Conservation (phyloP, 2,888 invertebrate species). For the Phalera bucephala region DNA sequence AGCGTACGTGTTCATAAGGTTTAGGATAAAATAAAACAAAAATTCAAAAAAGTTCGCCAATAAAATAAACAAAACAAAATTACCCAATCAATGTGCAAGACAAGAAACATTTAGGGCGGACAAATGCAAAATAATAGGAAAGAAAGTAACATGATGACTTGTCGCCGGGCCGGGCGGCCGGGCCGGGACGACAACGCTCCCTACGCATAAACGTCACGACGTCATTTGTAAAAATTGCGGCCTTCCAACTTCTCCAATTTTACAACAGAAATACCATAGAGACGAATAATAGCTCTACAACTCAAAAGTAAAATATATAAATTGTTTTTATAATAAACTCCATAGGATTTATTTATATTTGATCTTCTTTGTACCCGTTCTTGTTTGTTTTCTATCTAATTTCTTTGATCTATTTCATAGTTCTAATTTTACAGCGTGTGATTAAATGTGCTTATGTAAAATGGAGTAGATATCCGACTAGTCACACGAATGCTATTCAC, state of each 20-base stretch:
- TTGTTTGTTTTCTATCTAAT: constrained; percentile 5
- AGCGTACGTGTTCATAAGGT: too few species aligned
- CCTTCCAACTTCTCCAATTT: constrained; percentile 77
- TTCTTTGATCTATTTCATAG: constrained; percentile 11
- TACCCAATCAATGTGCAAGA: constrained; percentile 51
- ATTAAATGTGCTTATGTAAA: constrained; percentile 4
- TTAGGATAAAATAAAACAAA: too few species aligned
- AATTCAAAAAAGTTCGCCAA: background rate
- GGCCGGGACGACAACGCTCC: constrained; percentile 47
- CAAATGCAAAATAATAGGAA: constrained; percentile 74
- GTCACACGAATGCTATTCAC: background rate
- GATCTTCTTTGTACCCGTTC: constrained; percentile 3
- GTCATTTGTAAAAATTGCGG: constrained; percentile 83
- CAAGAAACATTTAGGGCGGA: constrained; percentile 59
- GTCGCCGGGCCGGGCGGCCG: constrained; percentile 46
- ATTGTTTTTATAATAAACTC: constrained; percentile 4
- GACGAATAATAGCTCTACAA: constrained; percentile 18
- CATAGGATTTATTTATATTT: constrained; percentile 5
- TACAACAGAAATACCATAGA: constrained; percentile 50
- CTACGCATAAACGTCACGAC: constrained; percentile 80
- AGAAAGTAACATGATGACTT: constrained; percentile 81
- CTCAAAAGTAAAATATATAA: constrained; percentile 3
- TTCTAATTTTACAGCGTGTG: constrained; percentile 2
- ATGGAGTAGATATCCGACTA: constrained; percentile 1
- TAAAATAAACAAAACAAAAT: constrained; percentile 29